Percentiles rank a stretch among this genome's conserved stretches.
Conservation (phyloP, 2,888 invertebrate genomes). For the Flabesymbios commensalis region DNA sequence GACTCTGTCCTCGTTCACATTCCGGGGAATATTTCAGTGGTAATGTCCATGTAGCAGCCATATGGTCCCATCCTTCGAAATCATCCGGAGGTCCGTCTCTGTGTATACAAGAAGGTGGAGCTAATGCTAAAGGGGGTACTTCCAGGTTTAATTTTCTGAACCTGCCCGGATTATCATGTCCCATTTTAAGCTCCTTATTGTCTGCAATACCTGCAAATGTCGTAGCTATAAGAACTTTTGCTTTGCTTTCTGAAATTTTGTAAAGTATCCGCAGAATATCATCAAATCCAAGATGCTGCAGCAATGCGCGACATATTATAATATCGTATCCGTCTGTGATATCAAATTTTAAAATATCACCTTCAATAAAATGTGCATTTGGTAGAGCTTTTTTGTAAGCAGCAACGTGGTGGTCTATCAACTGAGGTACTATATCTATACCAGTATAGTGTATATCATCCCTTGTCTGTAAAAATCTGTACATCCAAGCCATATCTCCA, state of each 20-base stretch:
- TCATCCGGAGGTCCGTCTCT: conserved; percentile 31
- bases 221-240: conserved; percentile 24
- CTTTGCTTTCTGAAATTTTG: conserved; percentile 21
- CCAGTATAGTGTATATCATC: conserved; percentile 37
- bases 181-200: conserved; percentile 26
- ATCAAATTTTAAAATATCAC: conserved; percentile 22
- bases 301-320: conserved; percentile 30
- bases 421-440: conserved; percentile 33
- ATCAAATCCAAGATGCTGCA: conserved; percentile 30
- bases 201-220: conserved; percentile 19
- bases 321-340: conserved; percentile 26
- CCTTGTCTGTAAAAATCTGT: conserved; percentile 31
- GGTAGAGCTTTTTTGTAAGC: conserved; percentile 10
- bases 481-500: conserved; percentile 40
- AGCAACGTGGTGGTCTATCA: conserved; percentile 31
- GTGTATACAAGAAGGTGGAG: conserved; percentile 28
- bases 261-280: conserved; percentile 27
- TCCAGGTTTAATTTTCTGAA: conserved; percentile 33
- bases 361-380: conserved; percentile 22
- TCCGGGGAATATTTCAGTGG: conserved; percentile 20
- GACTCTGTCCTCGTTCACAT: conserved; percentile 6
- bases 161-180: conserved; percentile 30
- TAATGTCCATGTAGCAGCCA: conserved; percentile 31
- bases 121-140: conserved; percentile 29
- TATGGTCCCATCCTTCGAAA: conserved; percentile 30